These are phyloP conservation scores for Blomia tropicalis DNA, from an alignment of 2,888 invertebrate genomes.

Conservation along the genomic window DNA sequence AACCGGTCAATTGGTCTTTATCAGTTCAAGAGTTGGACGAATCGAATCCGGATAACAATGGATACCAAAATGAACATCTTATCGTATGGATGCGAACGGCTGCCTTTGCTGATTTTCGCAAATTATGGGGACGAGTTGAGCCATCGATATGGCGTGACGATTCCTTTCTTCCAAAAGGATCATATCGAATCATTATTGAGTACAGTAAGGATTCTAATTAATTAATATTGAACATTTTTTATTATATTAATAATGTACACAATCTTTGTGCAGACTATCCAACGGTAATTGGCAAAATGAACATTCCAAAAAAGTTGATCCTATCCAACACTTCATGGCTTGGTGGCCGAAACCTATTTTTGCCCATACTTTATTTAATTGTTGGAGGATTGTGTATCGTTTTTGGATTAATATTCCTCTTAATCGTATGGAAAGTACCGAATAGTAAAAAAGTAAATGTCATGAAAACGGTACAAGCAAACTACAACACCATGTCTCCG, in stretches of 20 bases:
- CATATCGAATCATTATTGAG: conserved; percentile 35
- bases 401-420: conserved; percentile 71
- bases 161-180: conserved; percentile 56
- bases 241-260: background rate
- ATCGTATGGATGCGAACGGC: conserved; percentile 99
- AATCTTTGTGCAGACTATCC: conserved; percentile 11
- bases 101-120: conserved; percentile 85
- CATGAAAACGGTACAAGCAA: background rate
- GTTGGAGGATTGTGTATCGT: conserved; percentile 85
- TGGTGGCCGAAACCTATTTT: conserved; percentile 93
- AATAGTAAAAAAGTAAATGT: background rate
- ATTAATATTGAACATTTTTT: background rate
- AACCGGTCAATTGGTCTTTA: conserved; percentile 69
- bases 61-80: conserved; percentile 92
- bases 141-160: conserved; percentile 41
- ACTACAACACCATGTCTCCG: background rate
- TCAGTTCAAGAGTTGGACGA: conserved; percentile 59
- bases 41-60: conserved; percentile 52
- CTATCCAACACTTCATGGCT: conserved; percentile 87
- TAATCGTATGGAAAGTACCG: conserved; percentile 71
- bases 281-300: conserved; percentile 45
- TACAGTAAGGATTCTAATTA: conserved; percentile 39
- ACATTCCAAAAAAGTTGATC: conserved; percentile 82
- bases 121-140: conserved; percentile 66
- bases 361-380: conserved; percentile 93